Base-by-base conservation (phyloP, 1,140 invertebrate species). In the Magallana ariakensis region DNA sequence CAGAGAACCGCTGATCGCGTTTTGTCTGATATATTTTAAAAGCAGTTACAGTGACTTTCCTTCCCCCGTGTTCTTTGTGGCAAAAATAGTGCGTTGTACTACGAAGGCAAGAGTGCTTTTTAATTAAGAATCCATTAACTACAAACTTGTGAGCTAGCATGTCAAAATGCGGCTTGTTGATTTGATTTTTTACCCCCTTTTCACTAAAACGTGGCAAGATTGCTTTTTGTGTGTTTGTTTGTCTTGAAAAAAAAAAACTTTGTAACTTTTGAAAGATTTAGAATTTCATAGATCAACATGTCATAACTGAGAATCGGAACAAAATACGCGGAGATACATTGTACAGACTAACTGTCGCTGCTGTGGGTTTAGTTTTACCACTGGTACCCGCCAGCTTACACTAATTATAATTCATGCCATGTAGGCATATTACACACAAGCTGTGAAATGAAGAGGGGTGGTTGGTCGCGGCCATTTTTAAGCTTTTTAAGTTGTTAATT, bases 221-320 rank as follows among this genome's bases (percentile, higher is more conserved):
- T 46, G 33, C 33, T 46, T 46, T 46, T 46, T 46, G 33, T 46
- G n/a, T 46, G 33, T 46, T 46, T 46, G 33, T 46, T 46, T 46
- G 33, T 46, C 33, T 5, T 4, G 33, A 46, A 46, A 46, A 46
- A 46, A 26, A 13, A 75, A 75, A 75, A 75, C 22, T 26, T 13
- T 75, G 22, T 75, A 26, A 75, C 66, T 75, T 33, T 26, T 1
- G 22, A 75, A 26, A 22, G 22, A 75, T 75, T 75, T 75, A 75
- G 26, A 75, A 75, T 75, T 75, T 75, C 66, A 75, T 75, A 75
- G 19, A 75, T 75, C 66, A 75, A 75, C 66, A 75, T 75, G 22
- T 75, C 66, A 75, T 4, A 75, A 26, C 6, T 10, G 33, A 46
- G 15, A 46, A 75, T 26, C 22, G 66, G 22, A 33, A 13, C 11